Evolutionary conservation across 2,113 vertebrate genomes (phyloP).

Genomic region (Cyprinodon tularosa): DNA sequence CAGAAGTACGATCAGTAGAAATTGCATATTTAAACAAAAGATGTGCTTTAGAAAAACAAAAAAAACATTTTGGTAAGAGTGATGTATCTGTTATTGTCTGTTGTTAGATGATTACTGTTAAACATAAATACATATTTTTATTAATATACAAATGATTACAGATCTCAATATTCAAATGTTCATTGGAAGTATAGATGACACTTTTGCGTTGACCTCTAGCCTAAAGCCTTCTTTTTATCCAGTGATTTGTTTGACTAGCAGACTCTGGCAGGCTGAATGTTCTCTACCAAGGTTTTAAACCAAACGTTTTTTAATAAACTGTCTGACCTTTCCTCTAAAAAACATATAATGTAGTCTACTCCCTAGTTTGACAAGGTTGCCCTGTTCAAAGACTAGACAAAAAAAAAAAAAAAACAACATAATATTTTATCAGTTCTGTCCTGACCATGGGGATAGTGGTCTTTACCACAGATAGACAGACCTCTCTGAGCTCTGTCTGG

Average conservation of each 20-base stretch:
- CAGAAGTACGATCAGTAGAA: too few relatives aligned
- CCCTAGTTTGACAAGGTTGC: not conserved
- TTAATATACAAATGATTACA: too few relatives aligned
- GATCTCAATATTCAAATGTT: too few relatives aligned
- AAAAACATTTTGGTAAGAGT: too few relatives aligned
- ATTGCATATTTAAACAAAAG: too few relatives aligned
- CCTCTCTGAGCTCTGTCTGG: not conserved
- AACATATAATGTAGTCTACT: not conserved
- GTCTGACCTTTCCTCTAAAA: not conserved
- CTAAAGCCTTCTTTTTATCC: not conserved
- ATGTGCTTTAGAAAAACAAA: too few relatives aligned
- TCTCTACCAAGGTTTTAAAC: not conserved
- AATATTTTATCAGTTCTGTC: not conserved
- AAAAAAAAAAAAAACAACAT: not conserved
- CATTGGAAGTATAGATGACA: too few relatives aligned
- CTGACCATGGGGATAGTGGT: not conserved
- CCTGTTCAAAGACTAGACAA: not conserved
- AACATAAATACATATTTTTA: not conserved
- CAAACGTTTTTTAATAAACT: not conserved
- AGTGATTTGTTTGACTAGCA: not conserved
- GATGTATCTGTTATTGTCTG: too few relatives aligned
- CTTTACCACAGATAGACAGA: not conserved
- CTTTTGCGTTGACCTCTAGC: not conserved
- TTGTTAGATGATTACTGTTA: not conserved
- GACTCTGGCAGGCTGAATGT: not conserved